Conservation (phyloP, 2,797 vertebrate species). For the Gymnopithys bicolor region DNA sequence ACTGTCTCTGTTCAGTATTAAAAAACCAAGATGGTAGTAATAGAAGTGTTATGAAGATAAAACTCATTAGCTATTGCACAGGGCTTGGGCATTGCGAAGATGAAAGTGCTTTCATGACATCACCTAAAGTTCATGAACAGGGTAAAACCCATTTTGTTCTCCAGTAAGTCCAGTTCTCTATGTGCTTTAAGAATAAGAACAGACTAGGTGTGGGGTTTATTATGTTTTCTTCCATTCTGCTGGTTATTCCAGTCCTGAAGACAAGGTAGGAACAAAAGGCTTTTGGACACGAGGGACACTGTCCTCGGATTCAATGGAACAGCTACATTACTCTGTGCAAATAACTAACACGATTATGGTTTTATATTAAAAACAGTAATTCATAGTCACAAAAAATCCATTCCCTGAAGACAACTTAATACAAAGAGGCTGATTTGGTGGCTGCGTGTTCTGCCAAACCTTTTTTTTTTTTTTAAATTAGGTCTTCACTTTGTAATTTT, state of each 20-base stretch:
- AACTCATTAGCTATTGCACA: background rate
- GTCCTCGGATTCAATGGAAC: background rate
- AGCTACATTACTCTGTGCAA: background rate
- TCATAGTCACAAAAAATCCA: constrained; percentile 39
- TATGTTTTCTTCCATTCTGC: background rate
- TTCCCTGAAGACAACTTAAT: constrained; percentile 48
- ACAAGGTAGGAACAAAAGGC: background rate
- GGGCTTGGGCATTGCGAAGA: background rate
- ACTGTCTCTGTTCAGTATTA: background rate
- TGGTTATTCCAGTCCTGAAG: background rate
- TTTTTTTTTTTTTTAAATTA: background rate
- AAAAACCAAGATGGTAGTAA: background rate
- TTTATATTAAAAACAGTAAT: constrained; percentile 68
- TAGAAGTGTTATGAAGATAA: background rate
- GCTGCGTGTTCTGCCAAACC: background rate
- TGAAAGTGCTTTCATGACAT: background rate
- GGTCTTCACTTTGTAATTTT: background rate
- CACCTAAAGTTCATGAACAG: background rate
- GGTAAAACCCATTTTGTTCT: background rate
- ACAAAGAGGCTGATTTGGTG: constrained; percentile 19
- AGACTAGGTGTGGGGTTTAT: background rate
- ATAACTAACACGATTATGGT: constrained; percentile 16
- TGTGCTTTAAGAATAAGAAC: background rate
- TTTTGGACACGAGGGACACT: background rate
- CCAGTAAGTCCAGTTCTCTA: background rate